Conservation (phyloP, 2,888 invertebrate species). For the Nebria salina region DNA sequence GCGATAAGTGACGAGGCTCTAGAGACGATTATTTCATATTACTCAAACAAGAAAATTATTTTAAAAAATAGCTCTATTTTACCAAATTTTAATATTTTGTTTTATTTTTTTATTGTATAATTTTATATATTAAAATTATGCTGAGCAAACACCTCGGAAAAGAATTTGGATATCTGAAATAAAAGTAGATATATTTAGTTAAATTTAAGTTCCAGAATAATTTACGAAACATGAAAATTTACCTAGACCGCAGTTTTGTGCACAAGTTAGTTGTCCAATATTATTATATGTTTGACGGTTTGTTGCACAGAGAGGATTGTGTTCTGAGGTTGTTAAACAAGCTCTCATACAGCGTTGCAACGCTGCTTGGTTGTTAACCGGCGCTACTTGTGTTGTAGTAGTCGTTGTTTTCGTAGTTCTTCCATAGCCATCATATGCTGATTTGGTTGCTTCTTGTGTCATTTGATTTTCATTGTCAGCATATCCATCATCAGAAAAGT, state of each 20-base stretch:
- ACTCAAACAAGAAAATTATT: no score
- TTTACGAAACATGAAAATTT: conserved; percentile 48
- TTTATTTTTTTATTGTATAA: no score
- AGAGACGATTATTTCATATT: no score
- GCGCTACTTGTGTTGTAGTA: background rate
- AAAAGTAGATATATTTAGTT: no score
- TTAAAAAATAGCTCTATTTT: no score
- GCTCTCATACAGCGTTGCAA: conserved; percentile 53
- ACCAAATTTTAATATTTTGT: no score
- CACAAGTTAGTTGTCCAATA: conserved; percentile 56
- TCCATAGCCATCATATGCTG: background rate
- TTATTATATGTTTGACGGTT: conserved; percentile 57
- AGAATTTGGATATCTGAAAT: no score
- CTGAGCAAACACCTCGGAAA: no score
- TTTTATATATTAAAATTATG: no score
- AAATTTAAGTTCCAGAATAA: no score
- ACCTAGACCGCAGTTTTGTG: conserved; percentile 59
- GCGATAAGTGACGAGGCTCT: no score
- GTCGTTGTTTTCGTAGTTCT: background rate
- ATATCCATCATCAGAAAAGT: background rate
- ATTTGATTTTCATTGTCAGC: background rate
- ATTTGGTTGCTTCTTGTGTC: background rate
- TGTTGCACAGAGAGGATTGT: conserved; percentile 60
- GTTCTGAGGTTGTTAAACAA: conserved; percentile 58
- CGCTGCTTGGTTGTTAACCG: conserved; percentile 11